Conservation (phyloP, 2,888 invertebrate species). For the Protophormia terraenovae region DNA sequence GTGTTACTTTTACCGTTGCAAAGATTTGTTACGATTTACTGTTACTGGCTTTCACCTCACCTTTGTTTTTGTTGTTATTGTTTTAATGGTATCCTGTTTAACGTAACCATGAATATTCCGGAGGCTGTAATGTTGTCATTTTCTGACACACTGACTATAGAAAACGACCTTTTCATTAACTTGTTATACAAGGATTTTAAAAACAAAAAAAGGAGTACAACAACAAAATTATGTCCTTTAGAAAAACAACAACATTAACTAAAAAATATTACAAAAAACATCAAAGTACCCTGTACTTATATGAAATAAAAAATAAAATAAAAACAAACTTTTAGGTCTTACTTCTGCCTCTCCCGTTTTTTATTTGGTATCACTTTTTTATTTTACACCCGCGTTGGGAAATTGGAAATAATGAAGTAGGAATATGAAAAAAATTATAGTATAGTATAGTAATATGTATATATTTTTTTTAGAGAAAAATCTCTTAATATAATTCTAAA, state of each 20-base stretch:
- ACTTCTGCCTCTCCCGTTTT: background rate
- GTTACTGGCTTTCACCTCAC: too few species aligned
- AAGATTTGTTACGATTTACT: background rate
- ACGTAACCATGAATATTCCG: background rate
- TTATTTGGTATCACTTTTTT: background rate
- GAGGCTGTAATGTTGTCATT: background rate
- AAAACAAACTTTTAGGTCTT: background rate
- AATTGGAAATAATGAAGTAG: too few species aligned
- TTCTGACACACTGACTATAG: background rate
- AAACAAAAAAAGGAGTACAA: background rate
- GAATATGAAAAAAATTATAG: too few species aligned
- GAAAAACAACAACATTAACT: background rate
- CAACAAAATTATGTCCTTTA: background rate
- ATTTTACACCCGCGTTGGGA: too few species aligned
- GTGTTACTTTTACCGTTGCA: background rate
- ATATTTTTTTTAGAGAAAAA: too few species aligned
- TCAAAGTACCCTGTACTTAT: background rate
- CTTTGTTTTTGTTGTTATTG: background rate
- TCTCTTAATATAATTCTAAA: too few species aligned
- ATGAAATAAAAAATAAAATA: background rate
- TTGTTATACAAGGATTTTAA: slow-evolving; percentile 26
- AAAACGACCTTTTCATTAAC: slow-evolving; percentile 37
- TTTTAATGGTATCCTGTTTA: slow-evolving; percentile 3
- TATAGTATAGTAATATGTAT: too few species aligned
- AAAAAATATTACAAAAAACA: background rate